Conservation (phyloP, 2,888 invertebrate genomes). For the Corythucha ciliata region DNA sequence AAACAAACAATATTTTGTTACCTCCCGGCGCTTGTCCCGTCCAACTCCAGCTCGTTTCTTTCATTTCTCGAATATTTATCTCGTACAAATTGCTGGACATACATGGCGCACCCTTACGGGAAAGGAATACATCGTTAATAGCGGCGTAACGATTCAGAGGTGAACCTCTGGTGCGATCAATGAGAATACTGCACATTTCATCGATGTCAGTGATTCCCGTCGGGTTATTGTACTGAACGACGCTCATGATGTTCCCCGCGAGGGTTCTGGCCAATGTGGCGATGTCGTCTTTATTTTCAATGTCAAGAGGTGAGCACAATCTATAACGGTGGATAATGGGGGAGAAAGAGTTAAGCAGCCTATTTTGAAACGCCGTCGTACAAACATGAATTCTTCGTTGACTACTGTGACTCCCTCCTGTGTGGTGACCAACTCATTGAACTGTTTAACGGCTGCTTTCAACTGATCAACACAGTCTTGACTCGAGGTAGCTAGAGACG, state of each 20-base stretch:
- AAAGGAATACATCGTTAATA: slow-evolving; percentile 61
- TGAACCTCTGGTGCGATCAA: slow-evolving; percentile 49
- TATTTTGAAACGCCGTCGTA: no score
- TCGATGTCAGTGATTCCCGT: slow-evolving; percentile 74
- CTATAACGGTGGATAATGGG: no score
- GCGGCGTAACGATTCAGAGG: slow-evolving; percentile 49
- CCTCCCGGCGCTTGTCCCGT: no score
- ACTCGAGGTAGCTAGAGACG: slow-evolving; percentile 58
- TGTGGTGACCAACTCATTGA: slow-evolving; percentile 54
- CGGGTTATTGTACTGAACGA: slow-evolving; percentile 88
- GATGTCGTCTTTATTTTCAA: slow-evolving; percentile 54
- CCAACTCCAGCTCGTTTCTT: no score
- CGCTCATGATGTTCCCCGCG: slow-evolving; percentile 76
- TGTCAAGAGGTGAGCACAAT: slow-evolving; percentile 63
- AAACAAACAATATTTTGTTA: no score
- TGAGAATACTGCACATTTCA: slow-evolving; percentile 68
- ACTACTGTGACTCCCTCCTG: slow-evolving; percentile 53
- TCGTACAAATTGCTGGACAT: no score
- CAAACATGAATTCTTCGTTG: slow-evolving; percentile 67
- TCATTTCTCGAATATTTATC: no score
- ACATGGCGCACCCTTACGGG: no score
- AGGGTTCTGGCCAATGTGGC: slow-evolving; percentile 72
- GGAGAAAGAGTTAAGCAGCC: no score
- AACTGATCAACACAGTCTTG: slow-evolving; percentile 60
- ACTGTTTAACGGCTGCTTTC: slow-evolving; percentile 53